phyloP scores from a whole-genome alignment of 2,888 invertebrate genomes.

The Sisyra terminalis region DNA sequence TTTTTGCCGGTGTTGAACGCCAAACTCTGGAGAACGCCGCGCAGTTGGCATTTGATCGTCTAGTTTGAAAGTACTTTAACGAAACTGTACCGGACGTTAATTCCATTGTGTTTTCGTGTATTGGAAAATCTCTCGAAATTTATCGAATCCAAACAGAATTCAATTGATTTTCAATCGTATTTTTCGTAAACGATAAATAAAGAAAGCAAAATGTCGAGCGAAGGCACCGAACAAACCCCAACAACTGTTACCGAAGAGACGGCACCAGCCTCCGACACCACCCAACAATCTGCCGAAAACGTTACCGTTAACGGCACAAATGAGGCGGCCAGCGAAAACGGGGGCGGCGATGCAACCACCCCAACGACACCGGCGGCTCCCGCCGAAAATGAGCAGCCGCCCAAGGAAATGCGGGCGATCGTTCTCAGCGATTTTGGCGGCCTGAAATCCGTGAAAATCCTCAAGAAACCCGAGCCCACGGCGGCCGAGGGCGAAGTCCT shows the following conservation, averaged over 20 bases:
- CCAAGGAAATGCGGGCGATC: conserved; percentile 73
- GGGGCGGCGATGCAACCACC: conserved; percentile 9
- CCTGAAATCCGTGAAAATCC: conserved; percentile 67
- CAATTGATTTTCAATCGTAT: not conserved
- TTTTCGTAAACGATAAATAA: not conserved
- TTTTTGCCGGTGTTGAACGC: too few species aligned
- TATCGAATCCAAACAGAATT: not conserved
- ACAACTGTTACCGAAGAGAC: conserved; percentile 2
- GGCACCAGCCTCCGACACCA: not conserved
- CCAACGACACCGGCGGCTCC: conserved; percentile 13
- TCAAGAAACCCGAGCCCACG: conserved; percentile 62
- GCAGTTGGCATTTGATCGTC: too few species aligned
- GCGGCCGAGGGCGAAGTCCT: conserved; percentile 58
- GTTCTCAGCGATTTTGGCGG: conserved; percentile 76
- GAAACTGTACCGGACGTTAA: too few species aligned
- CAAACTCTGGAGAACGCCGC: too few species aligned
- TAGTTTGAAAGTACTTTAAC: too few species aligned
- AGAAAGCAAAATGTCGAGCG: not conserved
- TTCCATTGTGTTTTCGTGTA: not conserved
- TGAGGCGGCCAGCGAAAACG: conserved; percentile 23
- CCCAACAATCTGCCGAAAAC: conserved; percentile 1
- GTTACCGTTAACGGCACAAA: conserved; percentile 24
- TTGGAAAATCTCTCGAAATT: not conserved
- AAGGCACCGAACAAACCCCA: conserved; percentile 1
- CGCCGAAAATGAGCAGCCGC: conserved; percentile 33